Percentiles rank a stretch among this genome's conserved stretches.
Evolutionary conservation across 2,113 vertebrate species (phyloP).

Genomic region (Mobula hypostoma): DNA sequence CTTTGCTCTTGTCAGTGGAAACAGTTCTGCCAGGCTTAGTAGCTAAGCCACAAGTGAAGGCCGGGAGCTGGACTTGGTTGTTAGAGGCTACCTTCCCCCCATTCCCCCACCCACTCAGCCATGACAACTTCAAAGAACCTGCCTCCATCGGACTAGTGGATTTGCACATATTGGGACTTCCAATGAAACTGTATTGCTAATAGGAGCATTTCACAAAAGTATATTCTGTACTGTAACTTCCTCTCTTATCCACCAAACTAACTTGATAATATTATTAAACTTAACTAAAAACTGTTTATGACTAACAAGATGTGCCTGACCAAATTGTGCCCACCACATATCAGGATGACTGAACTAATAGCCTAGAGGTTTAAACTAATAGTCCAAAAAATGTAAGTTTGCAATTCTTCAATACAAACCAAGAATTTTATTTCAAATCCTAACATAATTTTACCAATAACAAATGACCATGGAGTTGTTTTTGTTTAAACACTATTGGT

Average conservation of each 20-base stretch:
- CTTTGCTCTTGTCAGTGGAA: too few relatives aligned
- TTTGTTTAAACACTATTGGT: background rate
- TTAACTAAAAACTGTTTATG: background rate
- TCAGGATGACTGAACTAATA: background rate
- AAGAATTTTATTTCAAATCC: background rate
- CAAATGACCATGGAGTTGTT: background rate
- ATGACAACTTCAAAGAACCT: too few relatives aligned
- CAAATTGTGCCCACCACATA: background rate
- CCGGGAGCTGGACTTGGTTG: too few relatives aligned
- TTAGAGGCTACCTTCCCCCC: too few relatives aligned
- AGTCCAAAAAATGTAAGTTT: background rate
- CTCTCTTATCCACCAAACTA: background rate
- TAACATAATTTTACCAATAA: background rate
- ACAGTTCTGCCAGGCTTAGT: too few relatives aligned
- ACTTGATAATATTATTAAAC: background rate
- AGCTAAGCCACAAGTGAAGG: too few relatives aligned
- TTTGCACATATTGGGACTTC: too few relatives aligned
- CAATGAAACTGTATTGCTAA: background rate
- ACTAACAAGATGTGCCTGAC: background rate
- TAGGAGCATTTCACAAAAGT: background rate
- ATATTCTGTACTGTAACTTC: background rate
- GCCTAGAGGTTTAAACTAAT: background rate
- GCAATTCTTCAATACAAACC: background rate
- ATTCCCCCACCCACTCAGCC: too few relatives aligned
- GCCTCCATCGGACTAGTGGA: too few relatives aligned